These are phyloP conservation scores for Listronotus bonariensis DNA, from an alignment of 1,140 invertebrate species.

Conservation along the genomic window DNA sequence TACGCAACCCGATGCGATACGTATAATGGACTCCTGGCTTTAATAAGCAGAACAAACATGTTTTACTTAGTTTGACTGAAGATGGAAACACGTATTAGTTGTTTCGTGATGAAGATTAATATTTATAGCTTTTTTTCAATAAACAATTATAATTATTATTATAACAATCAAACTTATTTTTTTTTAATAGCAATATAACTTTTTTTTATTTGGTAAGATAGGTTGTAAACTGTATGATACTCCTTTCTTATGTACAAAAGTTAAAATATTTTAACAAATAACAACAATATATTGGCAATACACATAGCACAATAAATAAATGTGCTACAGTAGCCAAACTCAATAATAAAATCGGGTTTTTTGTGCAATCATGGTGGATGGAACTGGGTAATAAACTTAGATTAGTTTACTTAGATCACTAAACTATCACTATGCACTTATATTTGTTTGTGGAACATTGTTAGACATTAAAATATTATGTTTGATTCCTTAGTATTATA, in stretches of 20 bases:
- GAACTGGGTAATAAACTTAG: conserved; percentile 46
- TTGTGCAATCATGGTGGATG: conserved; percentile 57
- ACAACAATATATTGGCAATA: conserved; percentile 7
- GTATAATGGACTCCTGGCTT: too few species aligned
- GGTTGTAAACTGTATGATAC: conserved; percentile 20
- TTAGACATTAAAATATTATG: conserved; percentile 50
- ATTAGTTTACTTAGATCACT: conserved; percentile 24
- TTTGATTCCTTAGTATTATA: background rate
- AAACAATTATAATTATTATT: too few species aligned
- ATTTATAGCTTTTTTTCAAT: too few species aligned
- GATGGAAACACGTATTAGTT: too few species aligned
- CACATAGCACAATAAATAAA: background rate
- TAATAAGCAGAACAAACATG: too few species aligned
- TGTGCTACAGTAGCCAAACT: conserved; percentile 14
- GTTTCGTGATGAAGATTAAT: too few species aligned
- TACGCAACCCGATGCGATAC: too few species aligned
- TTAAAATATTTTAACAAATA: conserved; percentile 3
- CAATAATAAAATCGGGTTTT: conserved; percentile 53
- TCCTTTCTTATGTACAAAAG: conserved; percentile 1
- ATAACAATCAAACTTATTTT: too few species aligned
- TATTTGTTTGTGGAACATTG: conserved; percentile 43
- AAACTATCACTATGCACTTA: conserved; percentile 15
- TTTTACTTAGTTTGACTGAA: too few species aligned
- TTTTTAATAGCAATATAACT: too few species aligned
- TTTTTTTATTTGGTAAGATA: too few species aligned